phyloP scores from a whole-genome alignment of 2,888 invertebrate genomes.

The Drosophila bunnanda region DNA sequence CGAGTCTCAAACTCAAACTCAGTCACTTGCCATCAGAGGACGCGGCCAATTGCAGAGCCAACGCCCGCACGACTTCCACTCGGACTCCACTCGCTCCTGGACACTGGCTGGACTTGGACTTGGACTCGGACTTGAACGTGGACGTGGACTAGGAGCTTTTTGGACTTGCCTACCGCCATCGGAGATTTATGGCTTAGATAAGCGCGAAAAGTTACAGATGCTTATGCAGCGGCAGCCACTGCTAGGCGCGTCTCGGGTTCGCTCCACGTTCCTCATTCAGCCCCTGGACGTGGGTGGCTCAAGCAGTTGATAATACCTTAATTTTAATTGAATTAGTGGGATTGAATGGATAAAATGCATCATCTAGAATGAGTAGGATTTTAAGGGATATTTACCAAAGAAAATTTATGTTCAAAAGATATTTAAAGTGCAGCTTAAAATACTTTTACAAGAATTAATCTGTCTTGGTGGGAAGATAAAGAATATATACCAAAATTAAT shows the following conservation, averaged over 20 bases:
- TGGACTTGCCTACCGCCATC: constrained; percentile 80
- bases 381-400: background rate
- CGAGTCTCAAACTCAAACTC: constrained; percentile 44
- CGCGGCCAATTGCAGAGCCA: constrained; percentile 54
- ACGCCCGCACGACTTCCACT: constrained; percentile 77
- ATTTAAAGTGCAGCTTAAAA: background rate
- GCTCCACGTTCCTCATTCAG: constrained; percentile 57
- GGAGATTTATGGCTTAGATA: constrained; percentile 82
- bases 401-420: background rate
- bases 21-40: constrained; percentile 68
- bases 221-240: constrained; percentile 81
- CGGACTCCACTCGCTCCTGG: constrained; percentile 42
- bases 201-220: constrained; percentile 83
- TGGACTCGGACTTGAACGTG: constrained; percentile 37
- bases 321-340: background rate
- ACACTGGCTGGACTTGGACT: constrained; percentile 27
- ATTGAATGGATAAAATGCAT: background rate
- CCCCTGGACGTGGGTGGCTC: constrained; percentile 60
- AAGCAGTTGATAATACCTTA: background rate
- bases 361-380: background rate
- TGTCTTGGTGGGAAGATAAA: no score
- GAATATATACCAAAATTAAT: no score
- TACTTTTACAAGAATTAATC: background rate
- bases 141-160: constrained; percentile 46
- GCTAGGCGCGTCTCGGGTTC: constrained; percentile 63